phyloP scores from a whole-genome alignment of 2,888 invertebrate genomes.

The Chrysolina haemoptera region DNA sequence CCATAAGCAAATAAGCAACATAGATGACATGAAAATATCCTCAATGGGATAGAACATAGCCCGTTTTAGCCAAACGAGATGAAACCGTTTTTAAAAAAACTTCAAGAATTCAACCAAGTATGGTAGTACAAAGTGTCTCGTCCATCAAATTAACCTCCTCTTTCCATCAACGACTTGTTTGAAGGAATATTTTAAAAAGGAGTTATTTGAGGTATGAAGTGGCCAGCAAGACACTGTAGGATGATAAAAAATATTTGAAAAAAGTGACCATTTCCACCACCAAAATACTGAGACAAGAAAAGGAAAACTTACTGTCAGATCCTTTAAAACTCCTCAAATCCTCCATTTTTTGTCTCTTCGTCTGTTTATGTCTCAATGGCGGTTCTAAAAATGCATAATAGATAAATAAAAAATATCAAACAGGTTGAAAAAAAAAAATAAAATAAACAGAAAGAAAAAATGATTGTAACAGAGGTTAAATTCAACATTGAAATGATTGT shows the following conservation, averaged over 20 bases:
- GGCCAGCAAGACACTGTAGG: neutral
- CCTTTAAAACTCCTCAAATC: conserved; percentile 71
- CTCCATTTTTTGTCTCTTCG: conserved; percentile 74
- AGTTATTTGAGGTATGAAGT: neutral
- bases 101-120: too few relatives aligned
- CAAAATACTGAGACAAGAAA: conserved; percentile 51
- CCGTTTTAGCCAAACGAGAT: neutral
- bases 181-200: too few relatives aligned
- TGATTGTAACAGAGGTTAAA: neutral
- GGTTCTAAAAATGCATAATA: conserved; percentile 70
- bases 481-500: neutral
- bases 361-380: conserved; percentile 71
- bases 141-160: too few relatives aligned
- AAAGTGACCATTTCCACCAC: conserved; percentile 44
- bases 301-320: conserved; percentile 72
- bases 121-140: too few relatives aligned
- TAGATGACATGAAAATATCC: neutral
- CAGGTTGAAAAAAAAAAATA: conserved; percentile 18
- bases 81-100: neutral
- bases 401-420: conserved; percentile 38
- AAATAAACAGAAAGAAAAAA: conserved; percentile 16
- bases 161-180: too few relatives aligned
- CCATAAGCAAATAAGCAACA: conserved; percentile 10
- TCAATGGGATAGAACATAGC: neutral
- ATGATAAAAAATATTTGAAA: neutral